These are phyloP conservation scores for Ethmia dodecea DNA, from an alignment of 2,888 invertebrate genomes.

Conservation along the genomic window DNA sequence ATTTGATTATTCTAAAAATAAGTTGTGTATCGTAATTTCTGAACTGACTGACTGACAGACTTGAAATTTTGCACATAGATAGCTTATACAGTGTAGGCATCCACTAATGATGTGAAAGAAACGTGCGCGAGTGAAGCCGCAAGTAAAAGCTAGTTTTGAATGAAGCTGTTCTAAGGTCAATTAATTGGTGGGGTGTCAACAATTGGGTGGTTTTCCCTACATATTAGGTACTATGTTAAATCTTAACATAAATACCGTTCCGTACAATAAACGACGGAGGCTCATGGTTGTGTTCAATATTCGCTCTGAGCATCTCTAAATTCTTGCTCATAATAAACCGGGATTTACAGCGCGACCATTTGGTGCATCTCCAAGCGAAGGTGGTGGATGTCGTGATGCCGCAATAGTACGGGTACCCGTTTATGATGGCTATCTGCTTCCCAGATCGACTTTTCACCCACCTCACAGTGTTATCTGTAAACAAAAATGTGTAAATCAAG, in stretches of 20 bases:
- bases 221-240: slow-evolving; percentile 2
- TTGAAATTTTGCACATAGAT: no score
- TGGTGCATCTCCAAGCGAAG: slow-evolving; percentile 20
- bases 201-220: no score
- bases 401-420: slow-evolving; percentile 22
- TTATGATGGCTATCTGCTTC: slow-evolving; percentile 23
- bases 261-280: slow-evolving; percentile 13
- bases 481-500: background rate
- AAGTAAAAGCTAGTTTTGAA: no score
- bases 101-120: no score
- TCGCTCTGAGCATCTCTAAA: slow-evolving; percentile 7
- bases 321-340: slow-evolving; percentile 35
- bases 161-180: no score
- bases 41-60: no score
- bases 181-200: no score
- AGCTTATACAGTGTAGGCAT: no score
- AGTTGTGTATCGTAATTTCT: no score
- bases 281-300: slow-evolving; percentile 17
- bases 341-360: slow-evolving; percentile 41
- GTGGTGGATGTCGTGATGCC: slow-evolving; percentile 3
- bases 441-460: slow-evolving; percentile 22
- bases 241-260: slow-evolving; percentile 8
- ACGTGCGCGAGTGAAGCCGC: no score
- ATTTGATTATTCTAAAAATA: no score
- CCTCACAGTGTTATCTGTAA: slow-evolving; percentile 10